Evolutionary conservation across 2,113 vertebrate genomes (phyloP).

Genomic region (Saguinus imperator): DNA sequence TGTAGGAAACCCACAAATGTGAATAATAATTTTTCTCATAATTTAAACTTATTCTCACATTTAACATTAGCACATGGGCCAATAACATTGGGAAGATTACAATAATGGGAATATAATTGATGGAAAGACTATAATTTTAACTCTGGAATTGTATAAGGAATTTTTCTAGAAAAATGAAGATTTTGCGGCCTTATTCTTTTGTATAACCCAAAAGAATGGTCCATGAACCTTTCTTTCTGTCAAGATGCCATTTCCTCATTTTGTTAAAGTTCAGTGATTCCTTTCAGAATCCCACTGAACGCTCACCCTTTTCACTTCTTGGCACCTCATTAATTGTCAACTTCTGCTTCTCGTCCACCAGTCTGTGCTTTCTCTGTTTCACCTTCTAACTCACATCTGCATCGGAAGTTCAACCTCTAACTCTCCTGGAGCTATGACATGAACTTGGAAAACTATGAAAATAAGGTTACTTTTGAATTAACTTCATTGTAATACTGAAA

Average conservation of each 20-base stretch:
- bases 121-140: not conserved
- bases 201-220: not conserved
- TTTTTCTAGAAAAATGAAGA: not conserved
- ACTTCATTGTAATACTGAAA: not conserved
- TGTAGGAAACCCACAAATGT: not conserved
- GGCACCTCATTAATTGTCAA: not conserved
- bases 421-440: not conserved
- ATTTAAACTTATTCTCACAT: not conserved
- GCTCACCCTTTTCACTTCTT: not conserved
- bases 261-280: conserved; percentile 16
- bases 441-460: not conserved
- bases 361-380: not conserved
- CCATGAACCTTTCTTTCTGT: not conserved
- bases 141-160: not conserved
- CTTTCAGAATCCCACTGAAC: not conserved
- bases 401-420: not conserved
- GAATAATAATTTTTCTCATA: not conserved
- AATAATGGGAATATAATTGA: not conserved
- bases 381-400: not conserved
- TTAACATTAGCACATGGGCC: not conserved
- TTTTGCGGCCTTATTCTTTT: not conserved
- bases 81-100: not conserved
- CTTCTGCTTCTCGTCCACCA: conserved; percentile 9
- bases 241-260: not conserved
- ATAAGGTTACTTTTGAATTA: not conserved